A percentile compares a stretch with the other conserved stretches of the same genome.
Evolutionary conservation across 2,888 invertebrate species (phyloP).

Genomic region (Apocheima hispidaria): DNA sequence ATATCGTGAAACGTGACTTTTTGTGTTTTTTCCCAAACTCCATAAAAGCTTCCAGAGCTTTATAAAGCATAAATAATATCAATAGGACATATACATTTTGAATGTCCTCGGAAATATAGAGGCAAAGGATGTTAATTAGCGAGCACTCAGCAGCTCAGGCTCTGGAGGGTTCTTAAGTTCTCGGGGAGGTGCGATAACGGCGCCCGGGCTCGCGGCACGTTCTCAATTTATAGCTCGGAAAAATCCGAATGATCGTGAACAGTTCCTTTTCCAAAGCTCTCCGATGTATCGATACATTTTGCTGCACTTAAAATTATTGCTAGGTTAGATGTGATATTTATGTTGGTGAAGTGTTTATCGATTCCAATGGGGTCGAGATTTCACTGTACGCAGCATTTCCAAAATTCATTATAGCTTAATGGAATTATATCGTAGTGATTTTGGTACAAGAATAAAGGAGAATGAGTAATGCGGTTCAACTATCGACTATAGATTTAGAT

Average conservation of each 20-base stretch:
- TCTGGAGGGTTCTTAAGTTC: conserved; percentile 39
- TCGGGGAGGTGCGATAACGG: conserved; percentile 41
- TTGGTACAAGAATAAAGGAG: too few relatives aligned
- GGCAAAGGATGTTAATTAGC: conserved; percentile 59
- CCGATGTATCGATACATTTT: conserved; percentile 26
- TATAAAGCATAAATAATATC: too few relatives aligned
- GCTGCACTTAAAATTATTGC: conserved; percentile 31
- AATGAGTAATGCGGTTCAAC: too few relatives aligned
- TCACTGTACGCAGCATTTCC: neutral
- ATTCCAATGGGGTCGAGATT: neutral
- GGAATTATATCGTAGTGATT: too few relatives aligned
- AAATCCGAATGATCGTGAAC: conserved; percentile 50
- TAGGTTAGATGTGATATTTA: conserved; percentile 8
- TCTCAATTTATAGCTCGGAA: conserved; percentile 64
- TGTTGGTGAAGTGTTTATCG: conserved; percentile 16
- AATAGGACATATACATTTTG: conserved; percentile 8
- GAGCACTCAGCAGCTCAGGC: conserved; percentile 50
- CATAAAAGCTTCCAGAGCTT: too few relatives aligned
- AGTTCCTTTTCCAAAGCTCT: conserved; percentile 32
- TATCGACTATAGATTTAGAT: too few relatives aligned
- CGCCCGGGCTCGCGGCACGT: conserved; percentile 53
- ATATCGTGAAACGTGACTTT: too few relatives aligned
- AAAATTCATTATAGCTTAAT: too few relatives aligned
- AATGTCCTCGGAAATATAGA: conserved; percentile 46
- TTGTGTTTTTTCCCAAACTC: too few relatives aligned